These are phyloP conservation scores for Nanger granti DNA, from an alignment of 2,113 vertebrate species.

Conservation along the genomic window DNA sequence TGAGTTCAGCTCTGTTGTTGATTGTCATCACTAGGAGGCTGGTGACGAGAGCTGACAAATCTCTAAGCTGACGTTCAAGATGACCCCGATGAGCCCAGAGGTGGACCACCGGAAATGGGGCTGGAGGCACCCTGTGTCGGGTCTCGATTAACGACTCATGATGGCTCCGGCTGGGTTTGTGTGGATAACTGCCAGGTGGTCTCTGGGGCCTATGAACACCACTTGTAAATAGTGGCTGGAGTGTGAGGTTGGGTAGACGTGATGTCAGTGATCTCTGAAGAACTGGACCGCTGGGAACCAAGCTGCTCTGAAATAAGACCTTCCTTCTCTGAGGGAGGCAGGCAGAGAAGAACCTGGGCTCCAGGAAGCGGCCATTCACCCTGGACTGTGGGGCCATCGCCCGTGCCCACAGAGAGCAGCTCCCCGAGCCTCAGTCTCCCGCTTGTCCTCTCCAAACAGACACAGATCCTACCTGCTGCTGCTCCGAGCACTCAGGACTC, in stretches of 20 bases:
- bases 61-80: slow-evolving; percentile 43
- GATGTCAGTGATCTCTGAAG: slow-evolving; percentile 30
- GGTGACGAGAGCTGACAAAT: slow-evolving; percentile 47
- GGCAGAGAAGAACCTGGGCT: not conserved
- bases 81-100: slow-evolving; percentile 48
- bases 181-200: not conserved
- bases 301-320: slow-evolving; percentile 53
- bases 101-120: not conserved
- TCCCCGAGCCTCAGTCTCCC: not conserved
- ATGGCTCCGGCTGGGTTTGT: not conserved
- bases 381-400: not conserved
- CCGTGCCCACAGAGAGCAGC: not conserved
- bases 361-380: not conserved
- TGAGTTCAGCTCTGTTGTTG: slow-evolving; percentile 17
- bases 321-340: not conserved
- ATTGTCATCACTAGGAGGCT: slow-evolving; percentile 40
- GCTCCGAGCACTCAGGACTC: too few species aligned
- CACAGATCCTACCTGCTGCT: not conserved
- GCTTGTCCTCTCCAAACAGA: not conserved
- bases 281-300: not conserved
- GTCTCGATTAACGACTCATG: slow-evolving; percentile 40
- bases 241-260: slow-evolving; percentile 52
- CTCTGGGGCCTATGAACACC: slow-evolving; percentile 53
- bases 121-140: slow-evolving; percentile 36
- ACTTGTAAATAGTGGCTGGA: slow-evolving; percentile 34